phyloP scores from a whole-genome alignment of 1,140 invertebrate species.

The Ceratina australensis region DNA sequence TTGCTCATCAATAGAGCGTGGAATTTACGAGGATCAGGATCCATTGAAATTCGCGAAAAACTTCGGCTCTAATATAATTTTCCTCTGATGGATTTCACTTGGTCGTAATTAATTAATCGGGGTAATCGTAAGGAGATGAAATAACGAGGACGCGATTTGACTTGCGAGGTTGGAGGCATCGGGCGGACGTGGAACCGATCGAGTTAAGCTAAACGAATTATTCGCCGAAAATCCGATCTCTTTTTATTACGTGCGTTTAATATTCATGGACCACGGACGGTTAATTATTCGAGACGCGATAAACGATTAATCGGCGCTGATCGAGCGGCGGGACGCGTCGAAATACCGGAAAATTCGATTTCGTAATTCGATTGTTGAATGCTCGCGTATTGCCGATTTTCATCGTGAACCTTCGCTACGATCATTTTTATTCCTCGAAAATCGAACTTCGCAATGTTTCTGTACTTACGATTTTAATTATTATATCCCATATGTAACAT shows the following conservation, averaged over 20 bases:
- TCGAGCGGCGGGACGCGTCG: slow-evolving; percentile 13
- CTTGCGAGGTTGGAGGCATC: slow-evolving; percentile 18
- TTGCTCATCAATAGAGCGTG: too few relatives aligned
- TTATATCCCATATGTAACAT: too few relatives aligned
- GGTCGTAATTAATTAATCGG: too few relatives aligned
- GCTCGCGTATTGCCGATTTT: neutral
- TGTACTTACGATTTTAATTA: too few relatives aligned
- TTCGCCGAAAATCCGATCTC: slow-evolving; percentile 45
- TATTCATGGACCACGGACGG: slow-evolving; percentile 37
- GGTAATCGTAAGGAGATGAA: neutral
- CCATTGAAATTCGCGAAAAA: too few relatives aligned
- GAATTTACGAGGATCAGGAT: too few relatives aligned
- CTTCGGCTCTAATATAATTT: too few relatives aligned
- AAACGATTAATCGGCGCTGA: slow-evolving; percentile 39
- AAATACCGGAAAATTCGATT: slow-evolving; percentile 31
- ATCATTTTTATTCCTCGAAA: too few relatives aligned
- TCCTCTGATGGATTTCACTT: neutral
- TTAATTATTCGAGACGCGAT: slow-evolving; percentile 46
- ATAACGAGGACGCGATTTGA: neutral
- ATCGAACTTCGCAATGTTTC: too few relatives aligned
- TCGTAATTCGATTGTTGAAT: neutral
- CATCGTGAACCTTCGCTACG: neutral
- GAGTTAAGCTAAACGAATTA: slow-evolving; percentile 41
- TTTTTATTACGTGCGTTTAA: slow-evolving; percentile 48
- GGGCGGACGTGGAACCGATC: slow-evolving; percentile 7